Percentiles rank a stretch among this genome's conserved stretches.
Evolutionary conservation across 2,888 invertebrate genomes (phyloP).

Genomic region (Ditylenchus weischeri): DNA sequence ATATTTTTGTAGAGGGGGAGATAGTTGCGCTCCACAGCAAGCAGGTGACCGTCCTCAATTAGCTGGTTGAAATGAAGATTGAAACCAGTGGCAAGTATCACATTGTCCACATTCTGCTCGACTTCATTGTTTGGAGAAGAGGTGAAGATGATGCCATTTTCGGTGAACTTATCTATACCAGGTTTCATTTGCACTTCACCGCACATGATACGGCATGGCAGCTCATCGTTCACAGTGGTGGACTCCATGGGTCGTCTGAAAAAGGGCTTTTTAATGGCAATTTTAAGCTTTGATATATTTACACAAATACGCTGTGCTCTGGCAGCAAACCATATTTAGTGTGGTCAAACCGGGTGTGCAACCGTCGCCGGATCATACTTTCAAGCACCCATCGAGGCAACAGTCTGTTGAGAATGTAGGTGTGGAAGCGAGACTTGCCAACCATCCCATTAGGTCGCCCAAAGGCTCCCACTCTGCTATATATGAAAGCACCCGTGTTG

Average conservation of each 20-base stretch:
- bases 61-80: constrained; percentile 16
- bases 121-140: constrained; percentile 38
- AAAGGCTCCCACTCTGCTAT: constrained; percentile 59
- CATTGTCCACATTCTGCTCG: constrained; percentile 24
- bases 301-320: constrained; percentile 42
- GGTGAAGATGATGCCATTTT: constrained; percentile 17
- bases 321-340: constrained; percentile 60
- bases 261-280: not conserved
- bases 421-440: constrained; percentile 16
- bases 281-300: not conserved
- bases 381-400: not conserved
- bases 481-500: constrained; percentile 62
- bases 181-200: constrained; percentile 45
- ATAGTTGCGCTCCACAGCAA: constrained; percentile 33
- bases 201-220: constrained; percentile 61
- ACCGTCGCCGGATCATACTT: not conserved
- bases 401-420: constrained; percentile 1
- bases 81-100: constrained; percentile 44
- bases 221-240: constrained; percentile 61
- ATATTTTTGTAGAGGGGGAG: constrained; percentile 60
- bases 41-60: constrained; percentile 32
- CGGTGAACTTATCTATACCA: constrained; percentile 39
- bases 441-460: constrained; percentile 40
- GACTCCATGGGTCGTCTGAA: constrained; percentile 21
- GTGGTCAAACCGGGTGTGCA: constrained; percentile 51